Evolutionary conservation across 2,888 invertebrate species (phyloP), one percentile per base, ranked within the genome.

Genomic region (Rosalia funebris): DNA sequence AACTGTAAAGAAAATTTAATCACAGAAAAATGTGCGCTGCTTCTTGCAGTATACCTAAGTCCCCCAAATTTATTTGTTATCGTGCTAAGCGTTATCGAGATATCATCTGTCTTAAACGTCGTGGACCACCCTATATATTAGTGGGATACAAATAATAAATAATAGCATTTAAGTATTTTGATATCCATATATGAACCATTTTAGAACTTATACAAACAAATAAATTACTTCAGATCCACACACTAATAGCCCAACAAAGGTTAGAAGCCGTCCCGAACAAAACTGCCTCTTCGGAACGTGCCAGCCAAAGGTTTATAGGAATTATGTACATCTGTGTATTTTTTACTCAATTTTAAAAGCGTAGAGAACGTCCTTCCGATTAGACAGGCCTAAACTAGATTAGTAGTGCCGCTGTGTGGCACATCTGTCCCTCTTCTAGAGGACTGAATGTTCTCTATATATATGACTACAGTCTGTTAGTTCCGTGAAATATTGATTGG

Each of bases 271-370:
- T 32, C 31, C 25, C 31, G 19, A 39, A 57, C 44, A 54, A 57
- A 63, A 57, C 42, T 54, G 54, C 45, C 25, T 46, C 48, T 57
- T 54, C 50, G 17, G 57, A 37, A 61, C 64, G 64, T 64, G 64
- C 53, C 54, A 52, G 19, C 53, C 17, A 19, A 48, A 32, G 45
- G 52, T 48, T 56, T 48, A 37, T 19, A 14, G 15, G 61, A 55
- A 64, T 64, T 61, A 64, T 45, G 25, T 42, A 53, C 62, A 64
- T 64, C 64, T 63, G 63, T 36, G 54, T 54, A 16, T 52, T 50
- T 63, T 48, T 48, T 50, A 55, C 31, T 14, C 37, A 17, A 20
- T 52, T 50, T 41, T 7, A 55, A 15, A 36, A 34, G 16, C 39
- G 20, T 52, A 46, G 19, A 45, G 32, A 47, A 15, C n/a, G 14